A percentile compares a stretch with the other conserved stretches of the same genome.
These are phyloP conservation scores for Pocota personata DNA, from an alignment of 2,888 invertebrate genomes.

Conservation along the genomic window DNA sequence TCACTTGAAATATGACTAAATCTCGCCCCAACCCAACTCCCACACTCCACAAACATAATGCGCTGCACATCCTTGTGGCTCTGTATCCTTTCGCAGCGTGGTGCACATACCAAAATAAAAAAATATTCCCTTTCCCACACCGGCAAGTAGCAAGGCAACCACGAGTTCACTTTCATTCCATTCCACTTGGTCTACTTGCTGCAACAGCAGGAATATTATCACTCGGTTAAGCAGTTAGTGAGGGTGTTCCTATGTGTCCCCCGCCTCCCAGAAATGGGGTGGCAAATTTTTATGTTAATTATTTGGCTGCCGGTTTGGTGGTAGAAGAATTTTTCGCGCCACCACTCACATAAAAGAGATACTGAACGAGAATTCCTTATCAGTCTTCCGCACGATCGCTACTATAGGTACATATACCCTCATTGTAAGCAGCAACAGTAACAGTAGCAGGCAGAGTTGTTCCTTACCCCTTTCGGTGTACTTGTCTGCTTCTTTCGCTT, in stretches of 20 bases:
- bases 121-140: not conserved
- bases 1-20: slow-evolving; percentile 56
- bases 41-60: too few species aligned
- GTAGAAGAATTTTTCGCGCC: slow-evolving; percentile 14
- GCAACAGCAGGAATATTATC: slow-evolving; percentile 36
- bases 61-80: slow-evolving; percentile 19
- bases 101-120: slow-evolving; percentile 8
- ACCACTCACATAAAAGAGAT: slow-evolving; percentile 27
- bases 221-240: slow-evolving; percentile 4
- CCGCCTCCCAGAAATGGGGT: slow-evolving; percentile 26
- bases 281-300: slow-evolving; percentile 72
- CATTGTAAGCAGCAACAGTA: slow-evolving; percentile 48
- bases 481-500: not conserved
- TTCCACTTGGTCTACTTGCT: slow-evolving; percentile 29
- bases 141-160: not conserved
- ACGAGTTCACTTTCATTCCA: slow-evolving; percentile 36
- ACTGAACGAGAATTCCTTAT: slow-evolving; percentile 54
- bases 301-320: slow-evolving; percentile 34
- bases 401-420: slow-evolving; percentile 28
- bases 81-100: slow-evolving; percentile 18
- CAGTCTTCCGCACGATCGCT: slow-evolving; percentile 72
- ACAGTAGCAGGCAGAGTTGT: not conserved
- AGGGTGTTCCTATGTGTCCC: not conserved
- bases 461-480: slow-evolving; percentile 17
- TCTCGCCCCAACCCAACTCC: not conserved